Conservation (phyloP, 2,888 invertebrate genomes). For the Nomada goodeniana region DNA sequence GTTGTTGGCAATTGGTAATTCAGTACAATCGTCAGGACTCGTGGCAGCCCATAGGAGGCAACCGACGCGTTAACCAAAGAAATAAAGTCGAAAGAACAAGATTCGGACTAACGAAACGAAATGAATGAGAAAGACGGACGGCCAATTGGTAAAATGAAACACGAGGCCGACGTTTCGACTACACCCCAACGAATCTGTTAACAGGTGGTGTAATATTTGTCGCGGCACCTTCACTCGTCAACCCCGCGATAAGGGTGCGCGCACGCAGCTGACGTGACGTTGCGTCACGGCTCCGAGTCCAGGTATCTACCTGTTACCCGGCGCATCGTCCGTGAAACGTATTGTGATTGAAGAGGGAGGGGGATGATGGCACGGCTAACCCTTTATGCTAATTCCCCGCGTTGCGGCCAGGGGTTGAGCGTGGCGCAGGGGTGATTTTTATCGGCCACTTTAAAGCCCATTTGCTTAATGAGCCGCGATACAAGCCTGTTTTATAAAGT, state of each 20-base stretch:
- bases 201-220: neutral
- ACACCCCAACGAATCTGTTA: neutral
- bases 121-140: no score
- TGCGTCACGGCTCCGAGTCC: constrained; percentile 53
- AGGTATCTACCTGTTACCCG: constrained; percentile 63
- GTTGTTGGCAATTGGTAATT: constrained; percentile 76
- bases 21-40: constrained; percentile 65
- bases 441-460: constrained; percentile 75
- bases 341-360: constrained; percentile 62
- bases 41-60: constrained; percentile 25
- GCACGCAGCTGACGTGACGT: constrained; percentile 50
- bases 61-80: constrained; percentile 13
- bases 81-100: neutral
- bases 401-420: constrained; percentile 39
- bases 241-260: constrained; percentile 15
- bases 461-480: constrained; percentile 75
- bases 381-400: constrained; percentile 73
- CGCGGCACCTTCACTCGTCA: neutral
- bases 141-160: no score
- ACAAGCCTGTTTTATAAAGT: constrained; percentile 63
- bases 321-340: constrained; percentile 67
- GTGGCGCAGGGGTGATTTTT: constrained; percentile 70
- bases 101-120: neutral
- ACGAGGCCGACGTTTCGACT: no score
- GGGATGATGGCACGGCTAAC: constrained; percentile 55